Percentiles rank a stretch among this genome's conserved stretches.
These are phyloP conservation scores for Alviniconcha marisindica DNA, from an alignment of 1,140 invertebrate species.

Conservation along the genomic window DNA sequence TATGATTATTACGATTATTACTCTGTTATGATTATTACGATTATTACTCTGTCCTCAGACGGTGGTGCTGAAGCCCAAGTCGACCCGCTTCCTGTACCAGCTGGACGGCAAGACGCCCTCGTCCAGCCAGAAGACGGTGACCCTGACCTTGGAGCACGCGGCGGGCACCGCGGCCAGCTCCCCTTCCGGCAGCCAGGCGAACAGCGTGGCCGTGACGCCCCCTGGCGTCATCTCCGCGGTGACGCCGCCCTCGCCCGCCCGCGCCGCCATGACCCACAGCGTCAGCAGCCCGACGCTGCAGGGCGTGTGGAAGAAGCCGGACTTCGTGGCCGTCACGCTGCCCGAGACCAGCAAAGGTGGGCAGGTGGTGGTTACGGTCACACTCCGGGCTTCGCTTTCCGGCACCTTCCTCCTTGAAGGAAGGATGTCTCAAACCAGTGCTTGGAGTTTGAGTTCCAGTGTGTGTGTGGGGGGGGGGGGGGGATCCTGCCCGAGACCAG, in stretches of 20 bases:
- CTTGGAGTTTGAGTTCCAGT: no score
- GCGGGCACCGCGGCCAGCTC: neutral
- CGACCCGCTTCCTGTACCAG: slow-evolving; percentile 60
- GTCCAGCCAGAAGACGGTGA: slow-evolving; percentile 62
- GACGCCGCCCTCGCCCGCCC: slow-evolving; percentile 35
- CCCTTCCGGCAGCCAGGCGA: slow-evolving; percentile 18
- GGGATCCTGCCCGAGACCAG: no score
- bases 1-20: no score
- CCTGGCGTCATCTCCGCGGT: neutral
- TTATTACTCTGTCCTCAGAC: slow-evolving; percentile 50
- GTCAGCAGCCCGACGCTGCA: slow-evolving; percentile 35
- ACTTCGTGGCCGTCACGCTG: slow-evolving; percentile 38
- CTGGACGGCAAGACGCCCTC: slow-evolving; percentile 52
- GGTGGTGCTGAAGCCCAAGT: slow-evolving; percentile 64
- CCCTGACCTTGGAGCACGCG: slow-evolving; percentile 54
- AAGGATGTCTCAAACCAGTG: no score
- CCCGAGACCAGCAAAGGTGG: slow-evolving; percentile 48
- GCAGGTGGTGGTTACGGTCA: neutral
- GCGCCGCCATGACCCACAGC: neutral
- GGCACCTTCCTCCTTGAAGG: no score
- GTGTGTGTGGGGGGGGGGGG: no score
- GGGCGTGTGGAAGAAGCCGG: slow-evolving; percentile 46
- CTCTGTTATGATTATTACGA: neutral
- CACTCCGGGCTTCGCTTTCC: no score
- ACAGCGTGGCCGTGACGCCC: slow-evolving; percentile 1